Evolutionary conservation across 2,113 vertebrate species (phyloP).

Genomic region (Rhynchomys soricoides): DNA sequence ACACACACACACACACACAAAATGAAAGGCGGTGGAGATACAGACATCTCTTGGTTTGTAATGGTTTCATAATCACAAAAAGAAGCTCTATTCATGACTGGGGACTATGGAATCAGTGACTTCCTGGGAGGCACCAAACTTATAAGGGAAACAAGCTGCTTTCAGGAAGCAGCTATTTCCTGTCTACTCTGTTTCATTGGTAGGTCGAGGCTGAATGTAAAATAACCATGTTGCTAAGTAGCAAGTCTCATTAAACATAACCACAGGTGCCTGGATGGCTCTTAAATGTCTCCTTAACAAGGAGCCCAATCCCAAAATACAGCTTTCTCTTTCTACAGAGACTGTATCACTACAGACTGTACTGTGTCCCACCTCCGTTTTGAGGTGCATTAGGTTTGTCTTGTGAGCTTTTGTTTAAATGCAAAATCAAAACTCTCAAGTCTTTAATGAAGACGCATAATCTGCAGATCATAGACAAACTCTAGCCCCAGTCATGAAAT

Average conservation of each 20-base stretch:
- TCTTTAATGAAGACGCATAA: neutral
- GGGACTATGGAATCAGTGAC: constrained; percentile 30
- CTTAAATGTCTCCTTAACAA: constrained; percentile 51
- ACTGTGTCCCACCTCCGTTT: constrained; percentile 6
- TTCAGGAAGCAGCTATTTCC: constrained; percentile 58
- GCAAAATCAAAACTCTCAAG: constrained; percentile 14
- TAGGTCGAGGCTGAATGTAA: constrained; percentile 18
- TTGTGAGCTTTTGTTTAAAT: constrained; percentile 55
- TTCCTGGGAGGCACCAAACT: constrained; percentile 11
- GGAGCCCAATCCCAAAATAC: constrained; percentile 42
- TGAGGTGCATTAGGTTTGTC: constrained; percentile 54
- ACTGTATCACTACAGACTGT: neutral
- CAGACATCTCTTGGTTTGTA: neutral
- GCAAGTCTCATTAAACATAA: constrained; percentile 1
- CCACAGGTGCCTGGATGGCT: constrained; percentile 36
- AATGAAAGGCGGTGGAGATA: neutral
- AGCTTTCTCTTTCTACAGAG: neutral
- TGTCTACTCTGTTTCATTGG: constrained; percentile 6
- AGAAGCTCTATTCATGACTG: constrained; percentile 16
- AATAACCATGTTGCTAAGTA: constrained; percentile 26
- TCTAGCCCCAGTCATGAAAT: neutral
- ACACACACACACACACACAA: neutral
- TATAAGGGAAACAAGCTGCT: neutral
- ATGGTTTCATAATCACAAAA: constrained; percentile 7
- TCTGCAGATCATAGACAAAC: constrained; percentile 50